Evolutionary conservation across 1,140 invertebrate species (phyloP), one percentile per base, ranked within the genome.

Genomic region (Capitella teleta): DNA sequence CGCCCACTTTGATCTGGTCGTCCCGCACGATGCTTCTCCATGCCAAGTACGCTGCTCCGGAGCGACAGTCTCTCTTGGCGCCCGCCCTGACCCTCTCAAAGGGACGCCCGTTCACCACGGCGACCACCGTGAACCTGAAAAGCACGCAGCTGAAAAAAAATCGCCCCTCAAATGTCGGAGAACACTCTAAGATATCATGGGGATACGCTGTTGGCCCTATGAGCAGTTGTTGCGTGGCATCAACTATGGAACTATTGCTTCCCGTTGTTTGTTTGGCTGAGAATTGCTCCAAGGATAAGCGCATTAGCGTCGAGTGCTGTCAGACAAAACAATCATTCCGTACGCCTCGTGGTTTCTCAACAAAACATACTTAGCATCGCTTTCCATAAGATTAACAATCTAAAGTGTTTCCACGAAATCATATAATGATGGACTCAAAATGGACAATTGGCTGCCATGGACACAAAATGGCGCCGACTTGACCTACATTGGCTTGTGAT

Each of bases 121-220:
- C 47, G 18, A 49, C 47, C 47, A 49, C 10, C 5, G 47, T 49
- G 47, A 49, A 49, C 14, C 47, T 49, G 30, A 32, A 32, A 10
- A 32, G n/a, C n/a, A 32, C 8, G 8, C 8, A 32, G 8, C n/a
- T 10, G 8, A 32, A 32, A 10, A 32, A n/a, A 10, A 32, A 32
- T 32, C 30, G 8, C 8, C n/a, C 8, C 30, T 32, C n/a, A 10
- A 32, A 32, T n/a, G n/a, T 10, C 8, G 30, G 30, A 32, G n/a
- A 32, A 32, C 30, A 10, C 8, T 32, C 8, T 32, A 32, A 8
- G 8, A 32, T 32, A 10, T 32, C n/a, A n/a, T 10, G n/a, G 30
- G 8, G 8, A 32, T 32, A n/a, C 30, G 8, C n/a, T 32, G 8
- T 32, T 32, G 30, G 8, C 30, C 8, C 8, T 32, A 10, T 32